phyloP scores from a whole-genome alignment of 1,140 invertebrate species.

The Rhagoletis zephyria region DNA sequence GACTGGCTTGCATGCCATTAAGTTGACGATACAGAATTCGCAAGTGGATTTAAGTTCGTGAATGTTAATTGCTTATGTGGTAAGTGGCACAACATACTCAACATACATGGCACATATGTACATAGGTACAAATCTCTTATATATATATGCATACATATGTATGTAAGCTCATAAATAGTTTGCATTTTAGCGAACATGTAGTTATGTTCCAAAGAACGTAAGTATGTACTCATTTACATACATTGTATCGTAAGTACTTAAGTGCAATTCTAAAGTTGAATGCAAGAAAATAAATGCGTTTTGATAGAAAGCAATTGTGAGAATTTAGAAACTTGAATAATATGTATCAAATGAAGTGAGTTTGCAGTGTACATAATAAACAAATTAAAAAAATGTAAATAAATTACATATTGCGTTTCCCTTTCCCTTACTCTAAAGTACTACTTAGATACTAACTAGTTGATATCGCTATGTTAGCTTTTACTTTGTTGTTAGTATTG shows the following conservation, averaged over 20 bases:
- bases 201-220: neutral
- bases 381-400: neutral
- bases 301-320: neutral
- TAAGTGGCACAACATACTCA: slow-evolving; percentile 41
- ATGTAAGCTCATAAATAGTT: neutral
- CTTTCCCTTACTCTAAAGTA: too few relatives aligned
- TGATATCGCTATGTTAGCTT: too few relatives aligned
- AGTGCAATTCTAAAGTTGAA: slow-evolving; percentile 9
- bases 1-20: slow-evolving; percentile 19
- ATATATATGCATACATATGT: neutral
- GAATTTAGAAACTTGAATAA: neutral
- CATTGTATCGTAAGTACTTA: neutral
- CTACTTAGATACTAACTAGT: too few relatives aligned
- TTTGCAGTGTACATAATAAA: neutral
- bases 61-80: slow-evolving; percentile 51
- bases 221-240: neutral
- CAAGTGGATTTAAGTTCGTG: slow-evolving; percentile 51
- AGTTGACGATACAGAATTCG: slow-evolving; percentile 21
- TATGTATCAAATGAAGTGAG: neutral
- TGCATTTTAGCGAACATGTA: neutral
- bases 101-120: neutral
- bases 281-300: neutral
- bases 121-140: neutral
- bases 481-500: slow-evolving; percentile 8
- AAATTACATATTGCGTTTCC: neutral